Conservation (phyloP, 2,888 invertebrate genomes). For the Temnothorax ravouxi region DNA sequence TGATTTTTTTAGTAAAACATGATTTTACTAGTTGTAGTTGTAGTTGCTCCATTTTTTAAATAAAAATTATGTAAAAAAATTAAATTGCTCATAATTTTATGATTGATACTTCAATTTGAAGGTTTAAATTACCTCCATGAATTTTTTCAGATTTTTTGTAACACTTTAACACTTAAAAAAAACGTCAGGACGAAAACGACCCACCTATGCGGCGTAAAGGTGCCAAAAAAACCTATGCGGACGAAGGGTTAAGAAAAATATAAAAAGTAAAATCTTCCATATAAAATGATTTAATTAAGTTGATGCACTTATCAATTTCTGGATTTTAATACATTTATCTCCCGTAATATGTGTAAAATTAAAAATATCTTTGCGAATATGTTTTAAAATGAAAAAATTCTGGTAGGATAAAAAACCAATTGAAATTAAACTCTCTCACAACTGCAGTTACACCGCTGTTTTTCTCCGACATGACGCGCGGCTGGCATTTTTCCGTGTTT, state of each 20-base stretch:
- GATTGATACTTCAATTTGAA: too few species aligned
- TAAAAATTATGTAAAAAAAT: too few species aligned
- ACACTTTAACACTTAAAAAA: too few species aligned
- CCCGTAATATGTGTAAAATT: not conserved
- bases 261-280: not conserved
- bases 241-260: not conserved
- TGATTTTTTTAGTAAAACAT: too few species aligned
- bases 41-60: too few species aligned
- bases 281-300: not conserved
- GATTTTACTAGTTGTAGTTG: too few species aligned
- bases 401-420: conserved; percentile 24
- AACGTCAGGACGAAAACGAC: too few species aligned
- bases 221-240: too few species aligned
- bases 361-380: conserved; percentile 20
- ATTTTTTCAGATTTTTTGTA: too few species aligned
- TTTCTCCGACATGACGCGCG: conserved; percentile 35
- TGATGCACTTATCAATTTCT: not conserved
- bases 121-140: too few species aligned
- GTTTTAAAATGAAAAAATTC: conserved; percentile 38
- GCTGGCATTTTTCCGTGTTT: conserved; percentile 36
- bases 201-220: too few species aligned
- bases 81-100: too few species aligned
- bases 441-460: conserved; percentile 23
- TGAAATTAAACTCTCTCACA: conserved; percentile 34
- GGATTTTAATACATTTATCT: not conserved